A percentile compares a stretch with the other conserved stretches of the same genome.
Conservation (phyloP, 2,888 invertebrate genomes). For the Zygothrica quintamaculata region DNA sequence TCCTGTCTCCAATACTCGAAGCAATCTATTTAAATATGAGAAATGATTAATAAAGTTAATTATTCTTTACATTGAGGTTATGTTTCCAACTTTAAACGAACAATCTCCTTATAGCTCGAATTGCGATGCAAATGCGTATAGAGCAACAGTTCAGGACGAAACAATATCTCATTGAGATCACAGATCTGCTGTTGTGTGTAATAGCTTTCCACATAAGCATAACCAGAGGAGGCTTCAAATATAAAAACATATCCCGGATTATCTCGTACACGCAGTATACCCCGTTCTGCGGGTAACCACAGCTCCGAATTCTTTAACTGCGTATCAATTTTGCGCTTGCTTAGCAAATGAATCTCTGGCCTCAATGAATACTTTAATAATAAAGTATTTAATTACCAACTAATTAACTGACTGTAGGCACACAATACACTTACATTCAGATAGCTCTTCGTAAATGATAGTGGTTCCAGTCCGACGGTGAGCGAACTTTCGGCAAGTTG, state of each 20-base stretch:
- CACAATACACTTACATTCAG: constrained; percentile 72
- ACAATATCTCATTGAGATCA: constrained; percentile 82
- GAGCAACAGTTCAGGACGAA: constrained; percentile 71
- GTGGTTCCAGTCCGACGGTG: constrained; percentile 86
- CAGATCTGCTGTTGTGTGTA: constrained; percentile 82
- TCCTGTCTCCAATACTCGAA: constrained; percentile 80
- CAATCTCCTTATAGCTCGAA: constrained; percentile 81
- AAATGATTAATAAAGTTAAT: neutral
- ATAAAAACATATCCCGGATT: constrained; percentile 81
- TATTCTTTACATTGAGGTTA: too few relatives aligned
- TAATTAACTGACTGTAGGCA: neutral
- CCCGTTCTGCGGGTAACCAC: constrained; percentile 74
- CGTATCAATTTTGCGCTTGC: constrained; percentile 58
- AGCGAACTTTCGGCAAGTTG: constrained; percentile 86
- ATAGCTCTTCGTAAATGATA: constrained; percentile 79
- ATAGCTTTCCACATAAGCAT: constrained; percentile 69
- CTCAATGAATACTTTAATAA: constrained; percentile 56
- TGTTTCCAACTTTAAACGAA: constrained; percentile 71
- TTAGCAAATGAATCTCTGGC: constrained; percentile 68
- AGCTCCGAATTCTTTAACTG: constrained; percentile 59
- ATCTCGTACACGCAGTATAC: constrained; percentile 75
- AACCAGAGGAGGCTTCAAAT: constrained; percentile 76
- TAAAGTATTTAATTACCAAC: neutral
- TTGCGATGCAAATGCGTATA: constrained; percentile 71
- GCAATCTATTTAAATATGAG: constrained; percentile 45